These are phyloP conservation scores for Spatula versicolor DNA, from an alignment of 2,797 vertebrate species.

Conservation along the genomic window DNA sequence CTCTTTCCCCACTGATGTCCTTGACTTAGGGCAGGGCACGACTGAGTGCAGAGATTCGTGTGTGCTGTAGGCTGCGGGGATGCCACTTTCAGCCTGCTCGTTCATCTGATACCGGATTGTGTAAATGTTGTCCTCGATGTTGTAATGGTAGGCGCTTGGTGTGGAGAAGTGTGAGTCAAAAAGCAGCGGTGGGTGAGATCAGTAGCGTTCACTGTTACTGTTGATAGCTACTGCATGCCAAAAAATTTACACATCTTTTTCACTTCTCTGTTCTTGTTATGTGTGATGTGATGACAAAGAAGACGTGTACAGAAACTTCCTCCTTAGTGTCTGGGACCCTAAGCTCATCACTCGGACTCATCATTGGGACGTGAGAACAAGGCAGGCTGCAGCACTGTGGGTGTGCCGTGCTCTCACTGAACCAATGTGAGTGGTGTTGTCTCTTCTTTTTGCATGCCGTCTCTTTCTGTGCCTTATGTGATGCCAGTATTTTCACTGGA, in stretches of 20 bases:
- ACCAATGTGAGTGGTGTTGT: background rate
- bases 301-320: background rate
- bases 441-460: background rate
- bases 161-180: background rate
- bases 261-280: background rate
- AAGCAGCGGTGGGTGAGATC: background rate
- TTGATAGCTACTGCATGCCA: background rate
- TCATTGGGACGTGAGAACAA: background rate
- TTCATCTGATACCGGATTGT: too few relatives aligned
- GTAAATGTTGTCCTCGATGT: background rate
- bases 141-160: background rate
- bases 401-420: background rate
- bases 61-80: too few relatives aligned
- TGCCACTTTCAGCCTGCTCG: background rate
- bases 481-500: background rate
- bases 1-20: too few relatives aligned
- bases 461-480: too few relatives aligned
- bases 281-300: background rate
- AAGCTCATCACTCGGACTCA: too few relatives aligned
- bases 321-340: background rate
- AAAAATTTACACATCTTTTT: background rate
- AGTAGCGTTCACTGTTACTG: background rate
- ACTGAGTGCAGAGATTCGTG: too few relatives aligned
- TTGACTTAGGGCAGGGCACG: too few relatives aligned
- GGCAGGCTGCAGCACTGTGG: background rate